Evolutionary conservation across 2,888 invertebrate genomes (phyloP).

Genomic region (Tachina lurida): DNA sequence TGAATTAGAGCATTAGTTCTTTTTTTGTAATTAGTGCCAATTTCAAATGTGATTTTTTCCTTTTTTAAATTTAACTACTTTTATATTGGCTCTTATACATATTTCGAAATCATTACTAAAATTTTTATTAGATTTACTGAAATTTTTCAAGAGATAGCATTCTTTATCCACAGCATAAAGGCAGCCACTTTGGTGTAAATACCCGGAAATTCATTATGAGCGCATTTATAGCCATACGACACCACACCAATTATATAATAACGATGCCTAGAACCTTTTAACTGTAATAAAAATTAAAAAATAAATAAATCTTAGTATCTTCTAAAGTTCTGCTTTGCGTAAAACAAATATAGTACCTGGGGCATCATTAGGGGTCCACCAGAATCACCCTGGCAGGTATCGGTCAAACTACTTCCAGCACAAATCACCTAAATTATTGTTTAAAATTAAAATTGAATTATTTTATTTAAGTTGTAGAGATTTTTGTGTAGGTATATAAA

Average conservation of each 20-base stretch:
- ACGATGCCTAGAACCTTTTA: constrained; percentile 75
- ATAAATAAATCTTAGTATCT: too few relatives aligned
- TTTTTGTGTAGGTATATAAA: not conserved
- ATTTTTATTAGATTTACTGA: too few relatives aligned
- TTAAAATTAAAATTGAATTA: not conserved
- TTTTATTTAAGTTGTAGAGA: not conserved
- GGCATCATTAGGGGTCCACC: constrained; percentile 83
- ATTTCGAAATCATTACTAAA: too few relatives aligned
- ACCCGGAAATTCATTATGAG: constrained; percentile 86
- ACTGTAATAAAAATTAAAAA: constrained; percentile 71
- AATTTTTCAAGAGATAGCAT: too few relatives aligned
- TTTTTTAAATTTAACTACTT: too few relatives aligned
- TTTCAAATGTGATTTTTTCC: too few relatives aligned
- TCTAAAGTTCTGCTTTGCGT: not conserved
- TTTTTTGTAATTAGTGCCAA: too few relatives aligned
- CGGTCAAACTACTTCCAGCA: constrained; percentile 80
- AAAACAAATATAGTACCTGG: constrained; percentile 74
- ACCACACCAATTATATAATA: constrained; percentile 86
- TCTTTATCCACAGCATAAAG: constrained; percentile 88
- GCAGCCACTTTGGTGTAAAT: constrained; percentile 88
- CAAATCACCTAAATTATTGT: constrained; percentile 78
- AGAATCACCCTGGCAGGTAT: constrained; percentile 83
- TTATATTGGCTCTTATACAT: too few relatives aligned
- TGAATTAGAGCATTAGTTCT: too few relatives aligned
- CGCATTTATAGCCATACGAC: constrained; percentile 87